Evolutionary conservation across 2,888 invertebrate species (phyloP), one percentile per base, ranked within the genome.

Genomic region (Anticlea derivata): DNA sequence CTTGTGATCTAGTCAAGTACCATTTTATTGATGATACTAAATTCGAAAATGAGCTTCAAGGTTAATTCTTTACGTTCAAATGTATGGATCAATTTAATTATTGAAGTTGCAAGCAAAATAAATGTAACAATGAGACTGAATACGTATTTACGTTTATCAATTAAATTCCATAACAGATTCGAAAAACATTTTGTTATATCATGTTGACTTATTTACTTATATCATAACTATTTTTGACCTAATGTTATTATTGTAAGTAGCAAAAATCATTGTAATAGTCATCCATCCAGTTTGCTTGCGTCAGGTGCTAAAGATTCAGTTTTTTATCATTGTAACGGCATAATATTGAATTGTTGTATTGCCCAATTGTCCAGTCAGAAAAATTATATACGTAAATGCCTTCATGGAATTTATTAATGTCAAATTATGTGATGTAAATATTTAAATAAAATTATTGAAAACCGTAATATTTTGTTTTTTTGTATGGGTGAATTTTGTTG

Each of bases 401-500:
- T 53, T 46, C 11, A 50, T 39, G 45, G 50, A 50, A 53, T 60
- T 46, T 57, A 54, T 47, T 60, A 71, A 67, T 69, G 65, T 75
- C 68, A 78, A 82, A 78, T 82, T 70, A 76, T 82, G 80, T 80
- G 78, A 82, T 85, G 84, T 83, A 82, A 78, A 83, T 83, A 80
- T 63, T 62, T 86, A 85, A 85, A 86, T 86, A 86, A 80, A 86
- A 75, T 68, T 66, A 77, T 71, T 76, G 62, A 70, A 50, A 70
- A 47, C n/a, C 10, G 1, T 23, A 23, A 38, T 1, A 11, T 11
- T n/a, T 37, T 37, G 35, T 46, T 46, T 51, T 27, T 30, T 10
- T 48, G 17, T 17, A 3, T 17, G 17, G 17, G 17, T 17, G 4
- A 17, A n/a, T n/a, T n/a, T n/a, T n/a, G n/a, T n/a, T n/a, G n/a